These are phyloP conservation scores for Lordiphosa mommai DNA, from an alignment of 1,140 invertebrate species.

Conservation along the genomic window DNA sequence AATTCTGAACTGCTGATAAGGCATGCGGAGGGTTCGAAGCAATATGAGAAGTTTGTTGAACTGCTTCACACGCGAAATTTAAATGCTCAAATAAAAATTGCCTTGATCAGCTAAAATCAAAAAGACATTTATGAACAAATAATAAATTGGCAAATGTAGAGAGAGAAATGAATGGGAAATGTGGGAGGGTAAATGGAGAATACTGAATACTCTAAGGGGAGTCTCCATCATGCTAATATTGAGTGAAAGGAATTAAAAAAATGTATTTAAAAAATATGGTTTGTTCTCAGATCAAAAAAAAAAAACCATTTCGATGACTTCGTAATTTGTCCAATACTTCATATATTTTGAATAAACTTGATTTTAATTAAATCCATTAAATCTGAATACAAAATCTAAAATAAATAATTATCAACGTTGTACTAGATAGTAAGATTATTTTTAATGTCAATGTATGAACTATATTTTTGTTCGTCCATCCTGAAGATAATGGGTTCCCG, in stretches of 20 bases:
- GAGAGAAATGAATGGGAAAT: neutral
- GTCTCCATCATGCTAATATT: neutral
- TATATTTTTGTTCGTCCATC: too few relatives aligned
- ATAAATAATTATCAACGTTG: too few relatives aligned
- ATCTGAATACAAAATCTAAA: too few relatives aligned
- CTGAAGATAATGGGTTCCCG: too few relatives aligned
- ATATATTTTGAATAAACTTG: too few relatives aligned
- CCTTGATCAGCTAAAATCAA: constrained; percentile 23
- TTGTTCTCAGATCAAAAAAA: too few relatives aligned
- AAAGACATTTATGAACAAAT: neutral
- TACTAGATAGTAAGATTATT: too few relatives aligned
- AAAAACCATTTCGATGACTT: too few relatives aligned
- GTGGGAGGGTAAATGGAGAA: neutral
- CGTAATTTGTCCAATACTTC: too few relatives aligned
- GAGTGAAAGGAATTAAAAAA: too few relatives aligned
- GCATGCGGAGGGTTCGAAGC: constrained; percentile 6
- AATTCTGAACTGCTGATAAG: constrained; percentile 13
- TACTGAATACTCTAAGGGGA: neutral
- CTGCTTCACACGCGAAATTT: constrained; percentile 31
- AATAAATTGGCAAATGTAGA: neutral
- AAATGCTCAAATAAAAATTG: constrained; percentile 23
- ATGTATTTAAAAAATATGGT: neutral
- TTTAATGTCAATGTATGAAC: too few relatives aligned
- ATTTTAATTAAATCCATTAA: too few relatives aligned
- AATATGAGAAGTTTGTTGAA: constrained; percentile 70